A percentile compares a stretch with the other conserved stretches of the same genome.
Conservation (phyloP, 2,888 invertebrate genomes). For the Hirudinaria manillensis region DNA sequence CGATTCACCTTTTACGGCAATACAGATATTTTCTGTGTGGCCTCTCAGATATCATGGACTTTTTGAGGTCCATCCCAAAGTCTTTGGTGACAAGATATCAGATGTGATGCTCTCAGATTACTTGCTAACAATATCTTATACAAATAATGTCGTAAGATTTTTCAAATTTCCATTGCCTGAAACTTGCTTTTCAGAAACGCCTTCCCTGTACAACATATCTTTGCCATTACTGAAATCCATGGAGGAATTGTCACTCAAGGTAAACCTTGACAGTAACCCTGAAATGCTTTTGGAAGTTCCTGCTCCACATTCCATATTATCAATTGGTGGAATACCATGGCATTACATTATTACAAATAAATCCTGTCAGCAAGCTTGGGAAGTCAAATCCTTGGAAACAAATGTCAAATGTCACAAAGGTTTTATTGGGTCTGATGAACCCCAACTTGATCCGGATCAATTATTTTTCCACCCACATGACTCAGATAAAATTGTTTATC, state of each 20-base stretch:
- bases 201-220: not conserved
- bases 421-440: not conserved
- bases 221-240: not conserved
- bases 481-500: constrained; percentile 13
- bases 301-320: constrained; percentile 10
- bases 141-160: constrained; percentile 1
- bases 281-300: constrained; percentile 8
- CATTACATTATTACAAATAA: constrained; percentile 7
- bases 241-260: not conserved
- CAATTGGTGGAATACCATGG: constrained; percentile 19
- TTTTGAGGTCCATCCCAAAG: not conserved
- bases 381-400: constrained; percentile 2
- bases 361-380: not conserved
- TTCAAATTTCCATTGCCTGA: not conserved
- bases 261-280: not conserved
- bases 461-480: constrained; percentile 9
- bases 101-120: constrained; percentile 2
- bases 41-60: constrained; percentile 11
- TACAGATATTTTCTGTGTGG: constrained; percentile 19
- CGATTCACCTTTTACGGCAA: not conserved
- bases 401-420: not conserved
- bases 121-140: constrained; percentile 6
- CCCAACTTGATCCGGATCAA: constrained; percentile 10
- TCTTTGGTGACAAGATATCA: constrained; percentile 9
- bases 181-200: no score